Conservation (phyloP, 2,888 invertebrate genomes). For the Meiosimyza decipiens region DNA sequence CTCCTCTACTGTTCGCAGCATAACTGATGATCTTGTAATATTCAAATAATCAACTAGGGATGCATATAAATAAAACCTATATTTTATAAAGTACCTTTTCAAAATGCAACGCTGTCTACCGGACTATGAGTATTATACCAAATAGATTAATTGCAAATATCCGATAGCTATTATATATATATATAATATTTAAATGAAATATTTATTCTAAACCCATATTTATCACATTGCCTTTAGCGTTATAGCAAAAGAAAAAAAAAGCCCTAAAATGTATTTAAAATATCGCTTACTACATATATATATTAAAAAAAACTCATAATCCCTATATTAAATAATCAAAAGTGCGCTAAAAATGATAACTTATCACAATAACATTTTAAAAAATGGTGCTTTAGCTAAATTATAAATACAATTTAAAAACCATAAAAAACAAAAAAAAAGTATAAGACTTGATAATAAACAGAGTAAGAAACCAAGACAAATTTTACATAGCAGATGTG, state of each 20-base stretch:
- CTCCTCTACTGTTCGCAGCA: no score
- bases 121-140: not conserved
- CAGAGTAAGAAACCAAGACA: constrained; percentile 25
- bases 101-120: not conserved
- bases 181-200: constrained; percentile 10
- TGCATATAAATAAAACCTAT: no score
- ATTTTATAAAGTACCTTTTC: no score
- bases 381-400: constrained; percentile 63
- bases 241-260: constrained; percentile 26
- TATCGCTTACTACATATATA: not conserved
- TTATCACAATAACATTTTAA: constrained; percentile 47
- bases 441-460: constrained; percentile 24
- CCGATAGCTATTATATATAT: not conserved
- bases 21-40: no score
- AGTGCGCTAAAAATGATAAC: constrained; percentile 32
- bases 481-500: constrained; percentile 35
- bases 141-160: constrained; percentile 3
- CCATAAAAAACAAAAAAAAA: constrained; percentile 44
- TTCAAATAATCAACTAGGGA: constrained; percentile 3
- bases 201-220: constrained; percentile 35
- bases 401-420: constrained; percentile 53
- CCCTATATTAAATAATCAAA: constrained; percentile 35
- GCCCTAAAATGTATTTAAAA: not conserved
- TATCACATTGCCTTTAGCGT: constrained; percentile 36
- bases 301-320: constrained; percentile 23